Evolutionary conservation across 2,113 vertebrate species (phyloP).

Genomic region (Furnarius figulus): DNA sequence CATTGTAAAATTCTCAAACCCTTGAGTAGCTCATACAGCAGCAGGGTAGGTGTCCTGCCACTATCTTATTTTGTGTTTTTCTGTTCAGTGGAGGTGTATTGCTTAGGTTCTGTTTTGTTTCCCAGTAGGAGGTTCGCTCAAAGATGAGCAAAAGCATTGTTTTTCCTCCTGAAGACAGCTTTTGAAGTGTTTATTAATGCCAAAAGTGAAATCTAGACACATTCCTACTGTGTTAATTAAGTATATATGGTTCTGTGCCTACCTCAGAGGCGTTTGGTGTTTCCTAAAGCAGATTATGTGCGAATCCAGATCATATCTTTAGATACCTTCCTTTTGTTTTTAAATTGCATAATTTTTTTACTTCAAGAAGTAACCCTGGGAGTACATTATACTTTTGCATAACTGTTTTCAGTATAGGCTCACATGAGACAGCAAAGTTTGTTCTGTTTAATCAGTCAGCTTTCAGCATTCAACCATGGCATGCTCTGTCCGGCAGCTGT

Average conservation of each 20-base stretch:
- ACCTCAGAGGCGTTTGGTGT: background rate
- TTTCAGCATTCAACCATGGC: background rate
- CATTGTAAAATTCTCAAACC: background rate
- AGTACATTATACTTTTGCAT: background rate
- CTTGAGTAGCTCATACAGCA: background rate
- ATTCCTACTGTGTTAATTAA: background rate
- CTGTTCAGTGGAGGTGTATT: background rate
- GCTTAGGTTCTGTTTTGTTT: background rate
- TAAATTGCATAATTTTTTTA: background rate
- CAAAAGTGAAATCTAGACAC: background rate
- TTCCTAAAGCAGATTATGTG: background rate
- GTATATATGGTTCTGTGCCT: background rate
- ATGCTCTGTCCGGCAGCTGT: background rate
- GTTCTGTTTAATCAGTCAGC: background rate
- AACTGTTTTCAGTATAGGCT: background rate
- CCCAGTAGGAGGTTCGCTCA: background rate
- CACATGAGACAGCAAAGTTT: background rate
- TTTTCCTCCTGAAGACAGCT: background rate
- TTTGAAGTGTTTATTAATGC: background rate
- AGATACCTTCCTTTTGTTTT: background rate
- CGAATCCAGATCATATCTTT: background rate
- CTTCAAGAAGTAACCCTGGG: background rate
- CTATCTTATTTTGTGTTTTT: background rate
- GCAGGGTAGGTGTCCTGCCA: background rate
- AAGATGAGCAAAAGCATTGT: background rate